Evolutionary conservation across 2,113 vertebrate species (phyloP).

Genomic region (Catharus fuscescens): DNA sequence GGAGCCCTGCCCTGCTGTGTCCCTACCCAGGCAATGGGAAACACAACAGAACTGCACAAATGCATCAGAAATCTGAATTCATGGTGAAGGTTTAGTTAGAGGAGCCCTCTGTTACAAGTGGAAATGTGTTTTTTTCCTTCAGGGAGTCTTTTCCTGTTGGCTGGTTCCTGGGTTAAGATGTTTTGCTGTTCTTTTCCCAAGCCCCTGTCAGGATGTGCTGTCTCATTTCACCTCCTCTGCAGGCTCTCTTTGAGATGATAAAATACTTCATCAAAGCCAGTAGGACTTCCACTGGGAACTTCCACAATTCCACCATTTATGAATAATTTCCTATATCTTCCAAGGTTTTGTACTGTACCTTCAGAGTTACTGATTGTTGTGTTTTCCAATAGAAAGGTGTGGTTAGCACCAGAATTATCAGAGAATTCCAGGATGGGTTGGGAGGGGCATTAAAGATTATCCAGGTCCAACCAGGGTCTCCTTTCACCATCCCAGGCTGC

Average conservation of each 20-base stretch:
- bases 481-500: rapidly evolving
- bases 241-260: not conserved
- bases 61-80: not conserved
- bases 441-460: not conserved
- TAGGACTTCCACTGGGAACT: not conserved
- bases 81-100: not conserved
- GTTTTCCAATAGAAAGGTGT: not conserved
- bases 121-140: not conserved
- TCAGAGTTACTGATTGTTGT: not conserved
- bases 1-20: not conserved
- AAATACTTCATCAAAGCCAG: not conserved
- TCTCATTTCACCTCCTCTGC: not conserved
- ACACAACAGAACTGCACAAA: not conserved
- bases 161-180: not conserved
- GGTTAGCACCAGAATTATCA: not conserved
- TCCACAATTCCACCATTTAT: not conserved
- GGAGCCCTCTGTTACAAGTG: rapidly evolving
- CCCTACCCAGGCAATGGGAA: not conserved
- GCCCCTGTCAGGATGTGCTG: not conserved
- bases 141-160: not conserved
- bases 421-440: not conserved
- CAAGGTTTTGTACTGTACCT: not conserved
- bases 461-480: not conserved
- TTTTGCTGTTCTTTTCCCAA: not conserved
- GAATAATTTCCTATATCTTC: not conserved